These are phyloP conservation scores for Orcinus orca DNA, from an alignment of 2,113 vertebrate genomes.

Conservation along the genomic window DNA sequence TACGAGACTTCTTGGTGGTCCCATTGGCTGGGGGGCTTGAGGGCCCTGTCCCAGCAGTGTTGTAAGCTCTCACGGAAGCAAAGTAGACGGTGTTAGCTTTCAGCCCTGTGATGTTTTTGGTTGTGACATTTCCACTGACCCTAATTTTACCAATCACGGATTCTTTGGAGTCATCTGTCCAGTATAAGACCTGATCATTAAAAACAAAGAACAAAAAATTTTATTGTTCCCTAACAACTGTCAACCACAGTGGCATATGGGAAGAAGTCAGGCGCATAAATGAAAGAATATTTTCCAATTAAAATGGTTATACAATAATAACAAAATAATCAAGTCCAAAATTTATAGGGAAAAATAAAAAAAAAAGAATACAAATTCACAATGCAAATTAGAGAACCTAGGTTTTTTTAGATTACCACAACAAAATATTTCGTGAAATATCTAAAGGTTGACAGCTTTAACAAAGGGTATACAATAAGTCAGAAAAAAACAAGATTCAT, in stretches of 20 bases:
- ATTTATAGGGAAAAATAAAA: constrained; percentile 54
- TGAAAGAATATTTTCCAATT: not conserved
- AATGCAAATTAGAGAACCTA: constrained; percentile 5
- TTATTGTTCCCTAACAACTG: constrained; percentile 37
- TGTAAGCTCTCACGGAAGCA: constrained; percentile 90
- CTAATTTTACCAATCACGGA: constrained; percentile 87
- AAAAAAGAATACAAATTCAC: constrained; percentile 2
- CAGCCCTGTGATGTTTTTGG: constrained; percentile 88
- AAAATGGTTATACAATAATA: not conserved
- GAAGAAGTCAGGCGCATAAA: not conserved
- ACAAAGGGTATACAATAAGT: not conserved
- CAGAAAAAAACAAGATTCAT: not conserved
- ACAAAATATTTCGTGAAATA: not conserved
- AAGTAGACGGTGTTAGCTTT: constrained; percentile 91
- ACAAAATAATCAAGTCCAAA: not conserved
- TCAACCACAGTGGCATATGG: not conserved
- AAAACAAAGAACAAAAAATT: constrained; percentile 42
- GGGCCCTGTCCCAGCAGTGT: constrained; percentile 91
- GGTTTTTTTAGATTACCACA: constrained; percentile 40
- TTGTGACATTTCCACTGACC: constrained; percentile 90
- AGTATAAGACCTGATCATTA: constrained; percentile 88
- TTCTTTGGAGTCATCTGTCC: constrained; percentile 90
- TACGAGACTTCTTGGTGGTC: constrained; percentile 94
- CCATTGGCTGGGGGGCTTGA: constrained; percentile 87
- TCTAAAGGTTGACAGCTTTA: not conserved